A percentile compares a stretch with the other conserved stretches of the same genome.
Evolutionary conservation across 2,888 invertebrate species (phyloP).

Genomic region (Lepidocyrtoides sp.): DNA sequence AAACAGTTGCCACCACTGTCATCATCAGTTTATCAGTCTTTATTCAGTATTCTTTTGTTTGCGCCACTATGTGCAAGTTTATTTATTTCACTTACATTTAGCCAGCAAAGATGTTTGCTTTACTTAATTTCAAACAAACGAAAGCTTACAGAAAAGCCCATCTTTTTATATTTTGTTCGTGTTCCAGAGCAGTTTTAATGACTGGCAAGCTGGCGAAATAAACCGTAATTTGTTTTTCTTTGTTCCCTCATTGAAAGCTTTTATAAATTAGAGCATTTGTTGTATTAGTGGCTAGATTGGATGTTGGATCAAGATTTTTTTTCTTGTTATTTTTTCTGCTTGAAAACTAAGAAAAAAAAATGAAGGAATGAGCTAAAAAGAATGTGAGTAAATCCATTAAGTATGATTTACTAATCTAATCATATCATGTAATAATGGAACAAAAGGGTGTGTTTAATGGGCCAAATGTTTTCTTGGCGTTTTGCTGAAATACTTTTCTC

Average conservation of each 20-base stretch:
- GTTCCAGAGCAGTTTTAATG: conserved; percentile 40
- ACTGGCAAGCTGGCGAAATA: background rate
- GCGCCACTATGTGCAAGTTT: background rate
- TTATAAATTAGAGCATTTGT: conserved; percentile 30
- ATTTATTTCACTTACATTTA: background rate
- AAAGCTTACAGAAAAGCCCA: background rate
- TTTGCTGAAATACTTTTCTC: conserved; percentile 71
- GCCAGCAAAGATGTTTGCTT: background rate
- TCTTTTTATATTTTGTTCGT: conserved; percentile 25
- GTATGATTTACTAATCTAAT: conserved; percentile 79
- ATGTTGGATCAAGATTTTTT: background rate
- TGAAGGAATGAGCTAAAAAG: conserved; percentile 36
- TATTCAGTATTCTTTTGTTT: background rate
- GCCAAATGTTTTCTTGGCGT: conserved; percentile 81
- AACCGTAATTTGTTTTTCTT: conserved; percentile 37
- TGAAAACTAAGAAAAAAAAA: conserved; percentile 3
- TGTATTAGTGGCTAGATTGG: background rate
- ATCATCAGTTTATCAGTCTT: background rate
- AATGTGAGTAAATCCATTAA: conserved; percentile 70
- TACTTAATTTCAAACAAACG: background rate
- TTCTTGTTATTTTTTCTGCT: conserved; percentile 2
- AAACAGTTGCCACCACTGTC: background rate
- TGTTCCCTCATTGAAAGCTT: conserved; percentile 41
- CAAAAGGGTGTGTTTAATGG: conserved; percentile 85
- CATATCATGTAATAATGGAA: conserved; percentile 81